Evolutionary conservation across 2,888 invertebrate species (phyloP).

Genomic region (Penaeus monodon): DNA sequence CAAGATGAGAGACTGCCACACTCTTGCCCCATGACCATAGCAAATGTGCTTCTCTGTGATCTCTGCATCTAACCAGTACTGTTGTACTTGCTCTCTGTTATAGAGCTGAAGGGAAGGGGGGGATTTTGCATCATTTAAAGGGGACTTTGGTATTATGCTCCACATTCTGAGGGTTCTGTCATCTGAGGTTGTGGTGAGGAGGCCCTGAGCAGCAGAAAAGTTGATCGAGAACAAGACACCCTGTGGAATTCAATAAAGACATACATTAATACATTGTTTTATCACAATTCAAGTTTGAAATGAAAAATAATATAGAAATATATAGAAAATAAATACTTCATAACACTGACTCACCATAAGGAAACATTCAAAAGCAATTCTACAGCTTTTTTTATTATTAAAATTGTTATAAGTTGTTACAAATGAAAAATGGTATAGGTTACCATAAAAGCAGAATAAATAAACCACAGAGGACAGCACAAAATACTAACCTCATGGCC

Average conservation of each 20-base stretch:
- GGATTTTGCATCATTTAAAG: not conserved
- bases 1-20: slow-evolving; percentile 56
- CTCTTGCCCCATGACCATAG: slow-evolving; percentile 55
- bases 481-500: slow-evolving; percentile 43
- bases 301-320: not conserved
- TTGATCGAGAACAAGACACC: slow-evolving; percentile 54
- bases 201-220: slow-evolving; percentile 24
- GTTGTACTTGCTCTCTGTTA: not conserved
- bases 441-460: not conserved
- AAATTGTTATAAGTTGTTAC: not conserved
- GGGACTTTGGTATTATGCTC: not conserved
- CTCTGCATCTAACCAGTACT: slow-evolving; percentile 35
- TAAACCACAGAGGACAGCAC: not conserved
- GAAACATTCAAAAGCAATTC: not conserved
- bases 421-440: not conserved
- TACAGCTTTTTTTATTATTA: too few species aligned
- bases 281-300: not conserved
- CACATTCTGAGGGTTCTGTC: slow-evolving; percentile 56
- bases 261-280: not conserved
- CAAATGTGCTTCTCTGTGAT: slow-evolving; percentile 29
- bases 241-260: slow-evolving; percentile 24
- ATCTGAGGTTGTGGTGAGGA: slow-evolving; percentile 57
- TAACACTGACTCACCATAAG: not conserved
- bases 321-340: too few species aligned
- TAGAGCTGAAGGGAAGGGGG: not conserved